A percentile compares a stretch with the other conserved stretches of the same genome.
phyloP scores from a whole-genome alignment of 92 coral and sea anemone genomes.

The Nematostella vectensis region DNA sequence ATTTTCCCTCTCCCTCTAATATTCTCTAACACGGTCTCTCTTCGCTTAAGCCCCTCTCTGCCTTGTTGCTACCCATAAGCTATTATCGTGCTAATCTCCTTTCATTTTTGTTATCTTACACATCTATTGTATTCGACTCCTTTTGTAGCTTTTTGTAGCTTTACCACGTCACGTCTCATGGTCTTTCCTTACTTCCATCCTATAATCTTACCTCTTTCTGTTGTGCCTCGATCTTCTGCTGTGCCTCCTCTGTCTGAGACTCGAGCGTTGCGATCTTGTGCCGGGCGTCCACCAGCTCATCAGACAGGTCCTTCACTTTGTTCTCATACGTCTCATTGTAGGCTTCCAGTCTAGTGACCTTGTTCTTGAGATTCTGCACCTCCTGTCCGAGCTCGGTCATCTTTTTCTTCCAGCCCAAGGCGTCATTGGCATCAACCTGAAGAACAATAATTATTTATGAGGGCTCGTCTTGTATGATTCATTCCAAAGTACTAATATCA shows the following conservation, averaged over 20 bases:
- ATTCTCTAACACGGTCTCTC: too few species aligned
- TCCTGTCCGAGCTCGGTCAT: slow-evolving; percentile 66
- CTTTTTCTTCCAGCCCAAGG: slow-evolving; percentile 73
- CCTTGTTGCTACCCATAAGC: too few species aligned
- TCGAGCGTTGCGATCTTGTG: slow-evolving; percentile 92
- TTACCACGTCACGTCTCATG: too few species aligned
- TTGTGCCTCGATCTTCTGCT: slow-evolving; percentile 73
- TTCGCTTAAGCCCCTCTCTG: too few species aligned
- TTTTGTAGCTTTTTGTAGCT: too few species aligned
- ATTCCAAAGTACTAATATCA: too few species aligned
- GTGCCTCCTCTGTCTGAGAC: slow-evolving; percentile 60
- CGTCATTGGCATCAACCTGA: slow-evolving; percentile 66
- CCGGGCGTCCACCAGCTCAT: slow-evolving; percentile 82
- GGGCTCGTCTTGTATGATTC: too few species aligned
- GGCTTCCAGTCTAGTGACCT: slow-evolving; percentile 75
- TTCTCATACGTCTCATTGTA: slow-evolving; percentile 72
- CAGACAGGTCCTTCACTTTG: slow-evolving; percentile 75
- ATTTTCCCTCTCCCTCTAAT: too few species aligned
- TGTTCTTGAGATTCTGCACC: slow-evolving; percentile 63
- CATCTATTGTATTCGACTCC: too few species aligned
- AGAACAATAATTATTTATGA: background rate
- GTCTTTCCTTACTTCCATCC: too few species aligned
- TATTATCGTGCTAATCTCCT: too few species aligned
- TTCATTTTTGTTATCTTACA: too few species aligned
- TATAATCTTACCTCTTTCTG: slow-evolving; percentile 78